Conservation (phyloP, 2,888 invertebrate species). For the Hyposoter dolosus region DNA sequence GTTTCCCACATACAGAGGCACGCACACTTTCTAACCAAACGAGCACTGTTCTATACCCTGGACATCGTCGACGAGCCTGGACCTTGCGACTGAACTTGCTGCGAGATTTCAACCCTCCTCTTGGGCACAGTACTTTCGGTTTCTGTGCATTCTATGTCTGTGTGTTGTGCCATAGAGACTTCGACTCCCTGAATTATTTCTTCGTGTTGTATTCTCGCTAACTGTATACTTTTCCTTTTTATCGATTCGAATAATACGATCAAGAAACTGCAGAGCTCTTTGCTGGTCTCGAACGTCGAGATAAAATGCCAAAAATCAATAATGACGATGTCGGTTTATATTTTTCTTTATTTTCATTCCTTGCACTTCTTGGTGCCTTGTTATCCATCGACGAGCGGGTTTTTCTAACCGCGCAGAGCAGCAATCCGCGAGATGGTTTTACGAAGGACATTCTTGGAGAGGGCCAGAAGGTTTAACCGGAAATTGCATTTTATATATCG, state of each 20-base stretch:
- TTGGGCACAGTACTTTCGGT: constrained; percentile 44
- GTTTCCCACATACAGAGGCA: constrained; percentile 62
- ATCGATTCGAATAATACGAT: background rate
- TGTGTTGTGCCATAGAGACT: constrained; percentile 18
- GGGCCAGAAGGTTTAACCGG: constrained; percentile 66
- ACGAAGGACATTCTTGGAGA: constrained; percentile 48
- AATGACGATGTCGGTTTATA: background rate
- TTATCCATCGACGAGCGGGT: constrained; percentile 23
- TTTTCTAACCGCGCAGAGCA: constrained; percentile 19
- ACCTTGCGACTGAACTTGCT: constrained; percentile 30
- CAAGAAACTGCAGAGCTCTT: background rate
- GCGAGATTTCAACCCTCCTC: constrained; percentile 61
- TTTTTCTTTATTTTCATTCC: background rate
- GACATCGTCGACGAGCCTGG: constrained; percentile 56
- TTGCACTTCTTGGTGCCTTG: background rate
- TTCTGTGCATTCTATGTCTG: constrained; percentile 16
- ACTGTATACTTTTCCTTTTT: background rate
- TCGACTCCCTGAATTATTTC: background rate
- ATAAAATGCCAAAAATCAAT: background rate
- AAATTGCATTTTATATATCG: constrained; percentile 78
- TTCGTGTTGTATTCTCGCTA: background rate
- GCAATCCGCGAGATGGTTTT: constrained; percentile 39
- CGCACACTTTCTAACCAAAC: constrained; percentile 38
- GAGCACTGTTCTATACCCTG: constrained; percentile 17
- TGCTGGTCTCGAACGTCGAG: background rate